These are phyloP conservation scores for Drosophila pseudotalamancana DNA, from an alignment of 2,888 invertebrate species.

Conservation along the genomic window DNA sequence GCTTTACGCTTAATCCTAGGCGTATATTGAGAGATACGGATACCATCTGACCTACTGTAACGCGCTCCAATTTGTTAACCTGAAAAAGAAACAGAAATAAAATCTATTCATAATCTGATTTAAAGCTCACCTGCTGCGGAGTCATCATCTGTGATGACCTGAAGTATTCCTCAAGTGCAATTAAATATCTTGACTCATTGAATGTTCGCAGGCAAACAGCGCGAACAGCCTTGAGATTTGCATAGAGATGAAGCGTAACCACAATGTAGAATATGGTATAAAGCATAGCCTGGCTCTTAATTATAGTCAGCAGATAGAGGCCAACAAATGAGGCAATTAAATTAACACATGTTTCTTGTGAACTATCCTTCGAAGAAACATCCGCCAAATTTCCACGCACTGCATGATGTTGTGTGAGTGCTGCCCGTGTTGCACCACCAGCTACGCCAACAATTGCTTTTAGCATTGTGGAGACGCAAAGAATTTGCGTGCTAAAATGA, in stretches of 20 bases:
- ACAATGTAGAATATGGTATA: constrained; percentile 90
- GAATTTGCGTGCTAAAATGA: constrained; percentile 86
- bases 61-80: constrained; percentile 89
- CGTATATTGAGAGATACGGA: constrained; percentile 83
- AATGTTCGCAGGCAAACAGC: constrained; percentile 91
- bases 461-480: constrained; percentile 90
- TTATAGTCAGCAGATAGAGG: constrained; percentile 89
- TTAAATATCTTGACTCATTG: constrained; percentile 91
- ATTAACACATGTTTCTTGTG: constrained; percentile 98
- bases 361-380: constrained; percentile 96
- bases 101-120: not conserved
- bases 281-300: constrained; percentile 87
- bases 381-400: constrained; percentile 95
- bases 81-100: constrained; percentile 12
- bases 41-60: constrained; percentile 86
- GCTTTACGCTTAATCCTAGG: constrained; percentile 82
- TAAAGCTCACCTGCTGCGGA: constrained; percentile 86
- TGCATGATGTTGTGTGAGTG: constrained; percentile 97
- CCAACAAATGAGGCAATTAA: constrained; percentile 92
- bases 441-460: constrained; percentile 96
- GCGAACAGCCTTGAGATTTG: constrained; percentile 94
- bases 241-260: constrained; percentile 91
- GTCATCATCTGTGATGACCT: constrained; percentile 86
- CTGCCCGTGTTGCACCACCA: constrained; percentile 96
- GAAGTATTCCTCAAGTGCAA: constrained; percentile 89